Percentiles rank a stretch among this genome's conserved stretches.
Evolutionary conservation across 2,888 invertebrate species (phyloP).

Genomic region (Yponomeuta cagnagella): DNA sequence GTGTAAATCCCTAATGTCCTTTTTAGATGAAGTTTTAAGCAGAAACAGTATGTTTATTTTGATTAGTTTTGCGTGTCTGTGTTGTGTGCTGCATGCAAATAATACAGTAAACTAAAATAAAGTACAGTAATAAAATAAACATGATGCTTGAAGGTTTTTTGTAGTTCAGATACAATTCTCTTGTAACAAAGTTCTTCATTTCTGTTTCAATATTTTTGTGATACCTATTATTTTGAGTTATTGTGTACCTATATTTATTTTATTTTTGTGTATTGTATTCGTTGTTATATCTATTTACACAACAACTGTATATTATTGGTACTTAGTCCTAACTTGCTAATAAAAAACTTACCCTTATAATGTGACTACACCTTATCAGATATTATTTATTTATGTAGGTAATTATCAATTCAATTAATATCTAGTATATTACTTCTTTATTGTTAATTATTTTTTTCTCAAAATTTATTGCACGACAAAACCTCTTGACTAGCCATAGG

Average conservation of each 20-base stretch:
- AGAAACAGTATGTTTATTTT: conserved; percentile 60
- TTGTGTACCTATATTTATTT: background rate
- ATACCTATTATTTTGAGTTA: too few relatives aligned
- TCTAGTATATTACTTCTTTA: background rate
- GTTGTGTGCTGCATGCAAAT: conserved; percentile 18
- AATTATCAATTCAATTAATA: background rate
- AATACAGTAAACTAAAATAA: background rate
- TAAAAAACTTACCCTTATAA: background rate
- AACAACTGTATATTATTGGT: background rate
- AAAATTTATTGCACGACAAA: background rate
- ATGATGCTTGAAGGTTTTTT: background rate
- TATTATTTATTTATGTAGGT: background rate
- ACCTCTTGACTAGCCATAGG: background rate
- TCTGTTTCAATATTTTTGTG: too few relatives aligned
- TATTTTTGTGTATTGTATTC: background rate
- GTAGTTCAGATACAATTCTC: too few relatives aligned
- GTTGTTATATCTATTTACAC: background rate
- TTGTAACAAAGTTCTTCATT: too few relatives aligned
- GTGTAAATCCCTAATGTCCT: conserved; percentile 45
- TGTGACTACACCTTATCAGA: background rate
- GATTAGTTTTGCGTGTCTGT: conserved; percentile 33
- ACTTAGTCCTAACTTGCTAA: background rate
- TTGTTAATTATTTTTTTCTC: background rate
- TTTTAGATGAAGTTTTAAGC: conserved; percentile 34
- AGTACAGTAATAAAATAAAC: background rate